Evolutionary conservation across 35 echinoderm and acorn worm species (phyloP).

Genomic region (Amphiura filiformis): DNA sequence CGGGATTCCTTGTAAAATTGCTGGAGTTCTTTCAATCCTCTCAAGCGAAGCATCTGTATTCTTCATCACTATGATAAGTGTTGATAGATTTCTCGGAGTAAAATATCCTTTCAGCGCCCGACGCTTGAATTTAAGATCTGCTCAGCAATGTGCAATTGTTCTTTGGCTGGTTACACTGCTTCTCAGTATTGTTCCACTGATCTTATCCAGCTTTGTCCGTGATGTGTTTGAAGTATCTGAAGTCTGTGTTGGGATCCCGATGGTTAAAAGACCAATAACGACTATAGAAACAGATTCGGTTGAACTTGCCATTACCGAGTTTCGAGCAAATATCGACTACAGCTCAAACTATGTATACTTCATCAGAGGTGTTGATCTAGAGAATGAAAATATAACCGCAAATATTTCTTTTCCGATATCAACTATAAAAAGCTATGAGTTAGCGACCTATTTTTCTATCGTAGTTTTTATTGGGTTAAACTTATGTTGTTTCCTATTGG

Average conservation of each 20-base stretch:
- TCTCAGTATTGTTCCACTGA: background rate
- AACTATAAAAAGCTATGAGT: conserved; percentile 3
- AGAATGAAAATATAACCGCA: background rate
- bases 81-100: conserved; percentile 44
- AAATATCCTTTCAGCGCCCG: conserved; percentile 42
- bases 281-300: background rate
- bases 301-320: background rate
- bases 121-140: background rate
- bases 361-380: background rate
- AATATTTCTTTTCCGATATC: conserved; percentile 23
- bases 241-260: conserved; percentile 20
- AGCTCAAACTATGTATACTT: background rate
- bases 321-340: background rate
- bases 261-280: conserved; percentile 31
- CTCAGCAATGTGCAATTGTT: background rate
- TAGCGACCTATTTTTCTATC: conserved; percentile 33
- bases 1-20: conserved; percentile 20
- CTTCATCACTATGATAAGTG: conserved; percentile 30
- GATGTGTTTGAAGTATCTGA: conserved; percentile 20
- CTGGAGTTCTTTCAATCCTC: conserved; percentile 40
- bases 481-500: background rate
- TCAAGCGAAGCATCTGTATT: conserved; percentile 56
- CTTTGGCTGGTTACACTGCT: background rate
- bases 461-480: conserved; percentile 48
- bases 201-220: background rate